Conservation (phyloP, 1,140 invertebrate genomes). For the Cardiocondyla obscurior region DNA sequence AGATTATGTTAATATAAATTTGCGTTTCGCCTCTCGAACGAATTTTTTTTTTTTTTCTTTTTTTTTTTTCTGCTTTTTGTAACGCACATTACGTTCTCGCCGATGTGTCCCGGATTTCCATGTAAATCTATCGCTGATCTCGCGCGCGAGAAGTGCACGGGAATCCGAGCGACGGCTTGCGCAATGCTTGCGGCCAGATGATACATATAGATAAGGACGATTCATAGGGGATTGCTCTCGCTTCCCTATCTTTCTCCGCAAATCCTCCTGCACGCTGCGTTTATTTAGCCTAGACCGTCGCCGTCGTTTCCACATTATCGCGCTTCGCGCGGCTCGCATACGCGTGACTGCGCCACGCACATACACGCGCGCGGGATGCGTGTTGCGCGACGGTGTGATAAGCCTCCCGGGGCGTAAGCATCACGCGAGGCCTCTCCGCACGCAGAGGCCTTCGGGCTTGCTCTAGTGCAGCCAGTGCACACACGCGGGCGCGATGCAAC, state of each 20-base stretch:
- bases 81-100: neutral
- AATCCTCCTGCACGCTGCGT: conserved; percentile 14
- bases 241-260: neutral
- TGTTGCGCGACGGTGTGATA: conserved; percentile 41
- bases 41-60: too few species aligned
- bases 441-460: conserved; percentile 25
- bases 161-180: conserved; percentile 25
- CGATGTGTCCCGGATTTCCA: neutral
- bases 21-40: too few species aligned
- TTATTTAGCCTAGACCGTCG: conserved; percentile 52
- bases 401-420: conserved; percentile 20
- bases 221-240: conserved; percentile 35
- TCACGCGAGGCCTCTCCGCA: conserved; percentile 57
- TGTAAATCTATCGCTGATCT: conserved; percentile 25
- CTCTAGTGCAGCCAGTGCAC: conserved; percentile 51
- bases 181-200: conserved; percentile 41
- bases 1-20: neutral
- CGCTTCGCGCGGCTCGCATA: neutral
- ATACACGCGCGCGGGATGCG: neutral
- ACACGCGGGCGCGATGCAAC: conserved; percentile 71
- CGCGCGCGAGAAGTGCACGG: neutral
- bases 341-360: neutral
- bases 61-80: neutral
- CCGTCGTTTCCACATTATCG: neutral
- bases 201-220: conserved; percentile 45